These are phyloP conservation scores for Zaprionus camerounensis DNA, from an alignment of 1,140 invertebrate species.

Conservation along the genomic window DNA sequence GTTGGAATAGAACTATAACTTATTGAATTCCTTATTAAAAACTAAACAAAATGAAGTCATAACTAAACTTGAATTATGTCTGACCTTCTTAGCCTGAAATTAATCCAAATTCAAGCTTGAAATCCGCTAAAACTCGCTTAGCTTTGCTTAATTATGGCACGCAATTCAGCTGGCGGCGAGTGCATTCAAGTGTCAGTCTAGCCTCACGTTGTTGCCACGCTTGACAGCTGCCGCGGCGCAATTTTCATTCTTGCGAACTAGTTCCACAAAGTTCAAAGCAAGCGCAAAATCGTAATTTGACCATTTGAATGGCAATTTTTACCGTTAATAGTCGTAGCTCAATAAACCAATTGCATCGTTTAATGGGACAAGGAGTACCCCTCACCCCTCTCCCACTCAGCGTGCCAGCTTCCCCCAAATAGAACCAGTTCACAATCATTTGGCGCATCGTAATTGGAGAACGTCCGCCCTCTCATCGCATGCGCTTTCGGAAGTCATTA, in stretches of 20 bases:
- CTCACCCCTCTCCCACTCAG: not conserved
- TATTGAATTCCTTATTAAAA: not conserved
- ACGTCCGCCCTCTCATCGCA: conserved; percentile 27
- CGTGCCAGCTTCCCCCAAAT: not conserved
- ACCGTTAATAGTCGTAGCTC: conserved; percentile 14
- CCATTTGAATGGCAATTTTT: conserved; percentile 11
- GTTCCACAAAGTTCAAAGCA: conserved; percentile 25
- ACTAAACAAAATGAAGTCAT: not conserved
- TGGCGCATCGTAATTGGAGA: conserved; percentile 61
- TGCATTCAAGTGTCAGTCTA: conserved; percentile 25
- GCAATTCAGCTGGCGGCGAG: not conserved
- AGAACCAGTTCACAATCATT: conserved; percentile 35
- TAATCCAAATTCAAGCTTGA: not conserved
- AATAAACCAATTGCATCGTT: conserved; percentile 15
- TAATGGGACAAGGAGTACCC: not conserved
- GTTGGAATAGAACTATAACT: not conserved
- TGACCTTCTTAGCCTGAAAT: not conserved
- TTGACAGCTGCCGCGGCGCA: conserved; percentile 11
- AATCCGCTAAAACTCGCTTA: not conserved
- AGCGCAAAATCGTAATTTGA: conserved; percentile 10
- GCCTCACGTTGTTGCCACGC: not conserved
- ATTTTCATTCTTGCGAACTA: conserved; percentile 13
- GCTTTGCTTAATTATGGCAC: not conserved
- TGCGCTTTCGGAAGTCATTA: conserved; percentile 35
- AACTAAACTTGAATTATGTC: too few relatives aligned